Base-by-base conservation (phyloP, 2,113 vertebrate genomes). In the Caloenas nicobarica region DNA sequence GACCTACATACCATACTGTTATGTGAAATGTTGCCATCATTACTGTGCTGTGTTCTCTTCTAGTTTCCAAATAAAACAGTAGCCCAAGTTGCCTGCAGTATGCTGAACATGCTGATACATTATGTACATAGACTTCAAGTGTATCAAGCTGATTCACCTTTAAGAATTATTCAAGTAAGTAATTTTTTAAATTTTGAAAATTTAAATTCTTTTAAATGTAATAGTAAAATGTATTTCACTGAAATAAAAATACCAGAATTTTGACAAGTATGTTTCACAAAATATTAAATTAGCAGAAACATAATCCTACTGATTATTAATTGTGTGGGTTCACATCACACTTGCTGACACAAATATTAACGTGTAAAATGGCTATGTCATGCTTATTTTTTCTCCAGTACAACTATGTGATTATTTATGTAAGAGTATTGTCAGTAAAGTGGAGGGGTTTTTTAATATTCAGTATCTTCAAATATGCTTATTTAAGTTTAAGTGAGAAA, bases 51-150 rank as follows among this genome's bases (percentile, higher is more conserved):
- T 93, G 34, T 81, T 91, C 53, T 65, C 81, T 92, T 86, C 92
- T 93, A 99, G 99, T 99, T 99, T 96, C 98, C 99, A 58, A 99
- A 99, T 98, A 99, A 99, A 98, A 99, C 97, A 11, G 99, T 99
- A 26, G 99, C 99, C 9, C 98, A 99, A 58, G 99, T 99, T 88
- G 99, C 99, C 16, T 99, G 99, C 34, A 99, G 99, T 96, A 98
- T 99, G 98, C 98, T 99, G 95, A 99, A 99, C 94, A 98, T 99
- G 95, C 98, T 99, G 85, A 98, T 99, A 97, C 99, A 99, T 97
- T 99, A 99, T 42, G 98, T 99, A 61, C 98, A 99, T 40, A 98
- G 99, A 92, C 99, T 99, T 96, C 99, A 99, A 91, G 97, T 97
- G 61, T 99, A 99, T 96, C 99, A 99, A 19, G 97, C 98, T 36